phyloP scores from a whole-genome alignment of 2,113 vertebrate species.

The Pleuronectes platessa region DNA sequence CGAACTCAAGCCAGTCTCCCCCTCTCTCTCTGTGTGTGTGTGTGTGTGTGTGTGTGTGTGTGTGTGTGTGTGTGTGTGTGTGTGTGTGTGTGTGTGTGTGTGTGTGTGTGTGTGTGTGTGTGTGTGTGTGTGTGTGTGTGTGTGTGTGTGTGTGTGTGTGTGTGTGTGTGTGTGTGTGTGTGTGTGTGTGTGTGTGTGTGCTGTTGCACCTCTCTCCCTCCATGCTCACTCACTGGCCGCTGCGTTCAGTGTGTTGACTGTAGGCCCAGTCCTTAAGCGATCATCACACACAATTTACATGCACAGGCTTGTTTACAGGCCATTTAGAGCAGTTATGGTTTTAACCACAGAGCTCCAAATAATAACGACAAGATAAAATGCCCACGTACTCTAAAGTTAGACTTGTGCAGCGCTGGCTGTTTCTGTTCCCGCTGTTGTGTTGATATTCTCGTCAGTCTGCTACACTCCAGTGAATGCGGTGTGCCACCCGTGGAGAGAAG shows the following conservation, averaged over 20 bases:
- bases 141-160: not conserved
- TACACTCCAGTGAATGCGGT: conserved; percentile 47
- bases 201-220: not conserved
- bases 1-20: conserved; percentile 42
- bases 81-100: no score
- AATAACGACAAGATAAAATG: conserved; percentile 56
- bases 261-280: conserved; percentile 31
- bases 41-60: not conserved
- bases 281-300: conserved; percentile 54
- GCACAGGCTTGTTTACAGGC: conserved; percentile 52
- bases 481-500: conserved; percentile 49
- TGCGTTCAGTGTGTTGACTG: conserved; percentile 26
- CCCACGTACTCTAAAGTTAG: conserved; percentile 23
- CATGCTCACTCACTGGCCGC: conserved; percentile 7
- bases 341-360: conserved; percentile 51
- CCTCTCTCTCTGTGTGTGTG: no score
- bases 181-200: not conserved
- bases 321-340: conserved; percentile 49
- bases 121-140: not conserved
- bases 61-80: not conserved
- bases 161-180: no score
- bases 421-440: conserved; percentile 42
- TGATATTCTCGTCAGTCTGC: conserved; percentile 62
- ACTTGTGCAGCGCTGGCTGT: conserved; percentile 17
- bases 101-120: not conserved